Base-by-base conservation (phyloP, 1,140 invertebrate genomes). In the Polyergus mexicanus region DNA sequence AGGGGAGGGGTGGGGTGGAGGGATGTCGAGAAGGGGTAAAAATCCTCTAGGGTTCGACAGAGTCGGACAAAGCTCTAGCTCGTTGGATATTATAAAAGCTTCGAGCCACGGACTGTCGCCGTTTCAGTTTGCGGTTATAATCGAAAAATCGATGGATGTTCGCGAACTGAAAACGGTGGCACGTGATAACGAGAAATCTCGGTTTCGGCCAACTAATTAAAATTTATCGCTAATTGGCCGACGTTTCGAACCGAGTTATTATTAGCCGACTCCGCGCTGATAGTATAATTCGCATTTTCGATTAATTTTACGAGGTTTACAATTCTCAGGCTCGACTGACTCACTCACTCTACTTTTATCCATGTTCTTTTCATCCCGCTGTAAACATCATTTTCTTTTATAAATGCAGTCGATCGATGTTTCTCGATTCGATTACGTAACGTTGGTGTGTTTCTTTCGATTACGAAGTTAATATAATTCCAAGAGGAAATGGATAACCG, bases 191-290 rank as follows among this genome's bases (percentile, higher is more conserved):
- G 78, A 89, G 84, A 68, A 78, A 8, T 54, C 88, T 72, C 84
- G 87, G 83, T 86, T 72, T 75, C 85, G 80, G 80, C 38, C 84
- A 71, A 85, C 87, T 89, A 89, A 89, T 89, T 88, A 89, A 89
- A 86, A 75, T 71, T 66, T 71, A 28, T 69, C 47, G 74, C 84
- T 89, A 89, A 89, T 89, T 87, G 77, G 75, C 71, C 72, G 54
- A 58, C 54, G 44, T 78, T 80, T 56, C 75, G 76, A 69, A 54
- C 25, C 19, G 68, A 83, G 38, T 83, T 81, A 81, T 58, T 81
- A 71, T 58, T 60, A 71, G 25, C 35, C 41, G 60, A 78, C 65
- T 85, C 51, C 84, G 69, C 13, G 38, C 54, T 54, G 38, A 85
- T n/a, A 62, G 28, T 58, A 32, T 51, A 56, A 38, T 63, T 58